Evolutionary conservation across 2,113 vertebrate species (phyloP).

Genomic region (Hemicordylus capensis): DNA sequence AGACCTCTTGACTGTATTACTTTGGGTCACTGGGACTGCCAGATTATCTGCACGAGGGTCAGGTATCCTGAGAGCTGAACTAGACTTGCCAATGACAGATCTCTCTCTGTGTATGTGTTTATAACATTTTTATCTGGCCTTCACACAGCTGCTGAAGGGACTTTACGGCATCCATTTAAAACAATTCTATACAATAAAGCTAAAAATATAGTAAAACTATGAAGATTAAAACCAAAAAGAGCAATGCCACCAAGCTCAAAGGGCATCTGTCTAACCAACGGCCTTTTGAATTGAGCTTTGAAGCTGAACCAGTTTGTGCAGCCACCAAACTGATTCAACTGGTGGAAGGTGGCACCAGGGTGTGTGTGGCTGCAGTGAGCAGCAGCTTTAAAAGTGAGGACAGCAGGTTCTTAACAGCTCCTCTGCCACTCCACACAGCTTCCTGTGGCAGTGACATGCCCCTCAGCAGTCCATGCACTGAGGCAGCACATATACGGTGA

Average conservation of each 20-base stretch:
- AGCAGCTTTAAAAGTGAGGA: too few relatives aligned
- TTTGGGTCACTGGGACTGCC: neutral
- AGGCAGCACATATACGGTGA: too few relatives aligned
- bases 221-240: neutral
- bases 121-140: neutral
- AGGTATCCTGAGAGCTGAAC: neutral
- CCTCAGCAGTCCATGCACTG: too few relatives aligned
- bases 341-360: too few relatives aligned
- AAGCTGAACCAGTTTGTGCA: neutral
- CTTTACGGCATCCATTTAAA: neutral
- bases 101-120: neutral
- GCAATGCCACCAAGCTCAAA: neutral
- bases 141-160: neutral
- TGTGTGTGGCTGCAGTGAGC: too few relatives aligned
- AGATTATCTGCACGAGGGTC: neutral
- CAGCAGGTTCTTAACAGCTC: too few relatives aligned
- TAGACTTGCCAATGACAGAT: neutral
- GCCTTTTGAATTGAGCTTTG: neutral
- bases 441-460: too few relatives aligned
- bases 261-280: neutral
- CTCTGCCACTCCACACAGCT: too few relatives aligned
- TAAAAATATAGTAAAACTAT: neutral
- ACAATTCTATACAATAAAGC: neutral
- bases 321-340: neutral
- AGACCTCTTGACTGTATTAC: neutral